Base-by-base conservation (phyloP, 2,888 invertebrate species). In the Drosophila paranaensis region DNA sequence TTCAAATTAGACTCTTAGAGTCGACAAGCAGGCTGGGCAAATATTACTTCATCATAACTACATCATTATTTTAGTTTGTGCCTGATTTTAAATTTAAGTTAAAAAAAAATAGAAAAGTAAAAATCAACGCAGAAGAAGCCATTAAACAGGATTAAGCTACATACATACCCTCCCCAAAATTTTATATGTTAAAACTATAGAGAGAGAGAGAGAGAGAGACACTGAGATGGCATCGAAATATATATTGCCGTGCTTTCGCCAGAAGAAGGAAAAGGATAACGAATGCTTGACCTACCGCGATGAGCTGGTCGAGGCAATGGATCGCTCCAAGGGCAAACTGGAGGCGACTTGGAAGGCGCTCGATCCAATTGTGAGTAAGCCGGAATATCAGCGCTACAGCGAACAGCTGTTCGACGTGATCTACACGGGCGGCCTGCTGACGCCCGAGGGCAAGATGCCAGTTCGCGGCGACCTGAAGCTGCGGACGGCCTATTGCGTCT, bases 321-420 rank as follows among this genome's bases (percentile, higher is more conserved):
- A 77, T 20, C 50, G 43, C 13, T 11, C 33, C 43, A 73, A 74
- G 3, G 71, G 78, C 20, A 78, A 68, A 10, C 62, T 78, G 33
- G 68, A 78, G 48, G 65, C 70, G 16, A 71, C 35, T n/a, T 78
- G 61, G 62, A 74, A 68, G 53, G 74, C 62, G 9, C 10, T 78
- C 14, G 71, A 69, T 4, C 6, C 3, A 2, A 62, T 71, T 6
- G 40, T 53, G 3, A 35, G 14, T 2, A 68, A 73, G 48, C 46
- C 61, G 11, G 16, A 60, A 0, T 60, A 70, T 50, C 70, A 55
- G 0, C 10, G 39, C 1, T 30, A 46, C 1, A 16, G 37, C 20
- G 43, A 60, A 3, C 37, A 62, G 16, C 56, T 78, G 2, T 42
- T 60, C 14, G 78, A 78, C 16, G 40, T 77, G 2, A 45, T 77